Evolutionary conservation across 2,888 invertebrate genomes (phyloP).

Genomic region (Eumacrocentrus americanus): DNA sequence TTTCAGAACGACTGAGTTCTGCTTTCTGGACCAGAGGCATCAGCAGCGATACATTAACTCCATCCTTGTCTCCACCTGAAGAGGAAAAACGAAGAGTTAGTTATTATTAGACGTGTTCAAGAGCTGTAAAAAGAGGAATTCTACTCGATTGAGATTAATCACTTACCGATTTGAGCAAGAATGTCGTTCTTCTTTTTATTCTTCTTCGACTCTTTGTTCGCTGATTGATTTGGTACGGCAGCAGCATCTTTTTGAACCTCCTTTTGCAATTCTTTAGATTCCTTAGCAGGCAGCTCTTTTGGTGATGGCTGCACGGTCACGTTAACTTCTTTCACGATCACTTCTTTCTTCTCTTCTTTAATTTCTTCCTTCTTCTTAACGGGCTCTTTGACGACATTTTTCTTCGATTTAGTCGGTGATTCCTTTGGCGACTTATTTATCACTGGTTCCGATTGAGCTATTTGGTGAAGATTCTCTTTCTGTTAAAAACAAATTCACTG

Average conservation of each 20-base stretch:
- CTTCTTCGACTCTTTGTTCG: slow-evolving; percentile 57
- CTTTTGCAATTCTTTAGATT: slow-evolving; percentile 48
- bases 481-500: slow-evolving; percentile 33
- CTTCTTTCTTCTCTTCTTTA: slow-evolving; percentile 51
- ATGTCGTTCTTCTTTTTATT: slow-evolving; percentile 70
- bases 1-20: slow-evolving; percentile 83
- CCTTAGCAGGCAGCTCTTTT: slow-evolving; percentile 36
- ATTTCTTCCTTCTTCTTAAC: slow-evolving; percentile 47
- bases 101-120: background rate
- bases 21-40: slow-evolving; percentile 80
- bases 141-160: no score
- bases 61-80: slow-evolving; percentile 72
- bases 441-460: slow-evolving; percentile 43
- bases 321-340: slow-evolving; percentile 18
- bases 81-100: slow-evolving; percentile 27
- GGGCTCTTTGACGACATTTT: slow-evolving; percentile 46
- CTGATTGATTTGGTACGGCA: slow-evolving; percentile 32
- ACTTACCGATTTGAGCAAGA: slow-evolving; percentile 65
- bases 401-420: slow-evolving; percentile 55
- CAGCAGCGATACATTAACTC: slow-evolving; percentile 72
- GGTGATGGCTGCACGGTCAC: slow-evolving; percentile 15
- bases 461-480: slow-evolving; percentile 52
- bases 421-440: slow-evolving; percentile 56
- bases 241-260: slow-evolving; percentile 36
- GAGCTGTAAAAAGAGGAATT: background rate